Conservation (phyloP, 2,797 vertebrate genomes). For the Clamator glandarius region DNA sequence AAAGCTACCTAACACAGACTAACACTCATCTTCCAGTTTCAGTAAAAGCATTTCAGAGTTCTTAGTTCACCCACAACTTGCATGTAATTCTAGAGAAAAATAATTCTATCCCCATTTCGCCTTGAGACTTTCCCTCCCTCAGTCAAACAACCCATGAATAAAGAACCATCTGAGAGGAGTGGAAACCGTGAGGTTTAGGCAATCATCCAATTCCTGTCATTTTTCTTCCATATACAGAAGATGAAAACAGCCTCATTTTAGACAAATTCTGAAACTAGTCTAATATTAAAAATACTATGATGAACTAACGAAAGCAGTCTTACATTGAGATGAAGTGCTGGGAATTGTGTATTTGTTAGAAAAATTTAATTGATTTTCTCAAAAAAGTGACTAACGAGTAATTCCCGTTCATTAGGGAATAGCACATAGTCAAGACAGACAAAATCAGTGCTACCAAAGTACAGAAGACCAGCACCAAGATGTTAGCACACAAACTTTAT, state of each 20-base stretch:
- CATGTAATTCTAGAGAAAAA: background rate
- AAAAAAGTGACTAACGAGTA: background rate
- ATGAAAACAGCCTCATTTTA: background rate
- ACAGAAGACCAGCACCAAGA: background rate
- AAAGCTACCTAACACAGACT: too few species aligned
- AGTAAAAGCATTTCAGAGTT: background rate
- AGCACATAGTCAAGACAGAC: background rate
- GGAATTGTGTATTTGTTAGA: background rate
- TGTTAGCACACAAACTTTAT: background rate
- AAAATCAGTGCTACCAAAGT: background rate
- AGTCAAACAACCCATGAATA: background rate
- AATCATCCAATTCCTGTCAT: background rate
- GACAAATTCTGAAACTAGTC: background rate
- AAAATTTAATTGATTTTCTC: background rate
- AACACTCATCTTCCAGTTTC: background rate
- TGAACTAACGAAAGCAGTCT: background rate
- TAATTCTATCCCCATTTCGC: background rate
- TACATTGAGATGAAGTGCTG: background rate
- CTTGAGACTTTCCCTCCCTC: background rate
- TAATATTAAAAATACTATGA: background rate
- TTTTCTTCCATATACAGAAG: background rate
- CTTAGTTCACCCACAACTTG: background rate
- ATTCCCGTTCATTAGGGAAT: background rate
- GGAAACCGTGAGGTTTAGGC: background rate
- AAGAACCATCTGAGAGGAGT: background rate